These are phyloP conservation scores for Psix sp. DNA, from an alignment of 1,140 invertebrate species.

Conservation along the genomic window DNA sequence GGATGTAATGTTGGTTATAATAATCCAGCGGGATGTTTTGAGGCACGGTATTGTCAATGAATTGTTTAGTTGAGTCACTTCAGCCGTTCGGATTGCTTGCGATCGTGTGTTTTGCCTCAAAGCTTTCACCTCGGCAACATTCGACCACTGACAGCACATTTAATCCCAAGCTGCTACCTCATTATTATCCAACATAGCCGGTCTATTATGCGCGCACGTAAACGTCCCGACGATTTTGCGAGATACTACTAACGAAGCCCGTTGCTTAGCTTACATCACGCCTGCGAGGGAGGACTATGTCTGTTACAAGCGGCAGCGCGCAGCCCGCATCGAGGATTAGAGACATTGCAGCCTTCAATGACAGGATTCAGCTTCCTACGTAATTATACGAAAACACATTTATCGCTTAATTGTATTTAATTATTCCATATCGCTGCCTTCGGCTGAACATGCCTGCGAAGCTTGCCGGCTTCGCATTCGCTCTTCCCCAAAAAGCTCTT, in stretches of 20 bases:
- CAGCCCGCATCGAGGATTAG: slow-evolving; percentile 44
- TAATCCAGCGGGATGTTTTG: slow-evolving; percentile 46
- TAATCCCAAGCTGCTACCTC: slow-evolving; percentile 56
- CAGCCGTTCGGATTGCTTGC: slow-evolving; percentile 33
- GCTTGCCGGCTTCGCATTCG: too few relatives aligned
- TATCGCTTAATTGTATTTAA: slow-evolving; percentile 59
- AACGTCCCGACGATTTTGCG: slow-evolving; percentile 56
- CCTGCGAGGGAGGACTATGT: slow-evolving; percentile 25
- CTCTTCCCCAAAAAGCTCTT: slow-evolving; percentile 23
- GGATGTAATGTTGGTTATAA: slow-evolving; percentile 41
- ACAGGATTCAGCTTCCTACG: slow-evolving; percentile 50
- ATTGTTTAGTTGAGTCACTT: slow-evolving; percentile 50
- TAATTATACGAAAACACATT: slow-evolving; percentile 59
- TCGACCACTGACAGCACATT: slow-evolving; percentile 50
- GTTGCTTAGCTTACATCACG: slow-evolving; percentile 44
- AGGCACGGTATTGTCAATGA: slow-evolving; percentile 31
- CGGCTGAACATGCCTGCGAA: slow-evolving; percentile 22
- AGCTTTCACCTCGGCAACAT: slow-evolving; percentile 45
- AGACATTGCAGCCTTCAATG: slow-evolving; percentile 35
- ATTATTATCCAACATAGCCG: slow-evolving; percentile 54
- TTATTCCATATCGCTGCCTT: slow-evolving; percentile 55
- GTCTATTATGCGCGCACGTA: slow-evolving; percentile 53
- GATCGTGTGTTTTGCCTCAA: slow-evolving; percentile 41
- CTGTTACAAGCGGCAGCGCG: slow-evolving; percentile 49
- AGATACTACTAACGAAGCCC: slow-evolving; percentile 54